phyloP scores from a whole-genome alignment of 2,797 vertebrate genomes.

The Buceros bicornis region DNA sequence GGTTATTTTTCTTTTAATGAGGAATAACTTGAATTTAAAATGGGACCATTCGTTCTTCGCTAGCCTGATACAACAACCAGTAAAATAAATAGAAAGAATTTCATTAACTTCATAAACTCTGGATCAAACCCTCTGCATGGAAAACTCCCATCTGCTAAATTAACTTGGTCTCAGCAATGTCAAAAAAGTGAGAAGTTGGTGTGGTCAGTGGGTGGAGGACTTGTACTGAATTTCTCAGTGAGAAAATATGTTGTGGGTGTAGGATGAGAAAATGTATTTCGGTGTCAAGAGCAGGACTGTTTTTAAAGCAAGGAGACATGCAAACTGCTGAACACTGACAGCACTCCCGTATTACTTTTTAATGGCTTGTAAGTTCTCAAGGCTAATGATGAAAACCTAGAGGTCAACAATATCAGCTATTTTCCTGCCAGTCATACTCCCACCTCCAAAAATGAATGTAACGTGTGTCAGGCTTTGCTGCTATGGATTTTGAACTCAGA shows the following conservation, averaged over 20 bases:
- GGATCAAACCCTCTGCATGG: neutral
- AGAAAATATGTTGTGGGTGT: neutral
- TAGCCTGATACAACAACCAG: neutral
- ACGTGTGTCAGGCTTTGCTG: slow-evolving; percentile 11
- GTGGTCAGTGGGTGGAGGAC: slow-evolving; percentile 28
- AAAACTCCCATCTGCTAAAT: neutral
- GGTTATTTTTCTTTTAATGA: neutral
- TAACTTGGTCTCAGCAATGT: neutral
- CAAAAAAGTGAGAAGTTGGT: neutral
- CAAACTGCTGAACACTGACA: neutral
- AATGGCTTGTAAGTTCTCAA: neutral
- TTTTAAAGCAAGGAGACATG: neutral
- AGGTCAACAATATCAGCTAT: slow-evolving; percentile 32
- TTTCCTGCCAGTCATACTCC: slow-evolving; percentile 46
- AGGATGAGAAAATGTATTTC: slow-evolving; percentile 20
- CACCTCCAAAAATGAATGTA: neutral
- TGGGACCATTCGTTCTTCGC: neutral
- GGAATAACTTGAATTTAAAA: neutral
- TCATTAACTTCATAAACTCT: neutral
- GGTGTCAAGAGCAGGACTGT: neutral
- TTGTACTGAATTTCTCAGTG: neutral
- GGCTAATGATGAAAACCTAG: slow-evolving; percentile 24
- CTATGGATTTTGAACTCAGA: neutral
- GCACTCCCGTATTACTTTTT: neutral
- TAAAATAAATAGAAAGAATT: neutral